Base-by-base conservation (phyloP, 2,113 vertebrate species). In the Eulemur macaco region DNA sequence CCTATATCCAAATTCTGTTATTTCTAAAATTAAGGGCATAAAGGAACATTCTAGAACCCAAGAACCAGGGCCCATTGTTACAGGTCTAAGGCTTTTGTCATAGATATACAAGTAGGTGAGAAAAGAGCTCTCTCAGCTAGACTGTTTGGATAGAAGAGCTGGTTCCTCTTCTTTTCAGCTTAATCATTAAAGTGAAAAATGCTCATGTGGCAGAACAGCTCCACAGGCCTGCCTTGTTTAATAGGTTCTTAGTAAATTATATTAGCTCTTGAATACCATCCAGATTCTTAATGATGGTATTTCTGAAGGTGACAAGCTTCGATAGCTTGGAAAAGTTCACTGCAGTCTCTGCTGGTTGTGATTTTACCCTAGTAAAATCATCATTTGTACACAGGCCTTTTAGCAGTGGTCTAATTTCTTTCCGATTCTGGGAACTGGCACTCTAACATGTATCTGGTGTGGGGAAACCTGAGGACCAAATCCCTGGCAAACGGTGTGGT, bases 241-340 rank as follows among this genome's bases (percentile, higher is more conserved):
- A 89, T 68, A 88, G 94, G 63, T 83, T 91, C 89, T 96, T 89
- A 76, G 96, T 78, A 93, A 96, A 92, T 96, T 86, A 91, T 89
- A 89, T 96, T 86, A 93, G 34, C 52, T 58, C 56, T 96, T 95
- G 82, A 95, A 95, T 86, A 78, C 60, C 63, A 86, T 93, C 95
- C 83, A 91, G 74, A n/a, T 69, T 93, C 78, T 96, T 96, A 95
- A 83, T 85, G 76, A 88, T 94, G 78, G 84, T 96, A 80, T 97
- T 97, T 96, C 73, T 93, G 66, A 95, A 96, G 23, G 54, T 93
- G 94, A 86, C 71, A 91, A 91, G 85, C 86, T 93, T 95, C 81
- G 56, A 39, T 81, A 92, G 64, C 54, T 92, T 82, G 66, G 74
- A 94, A 93, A 95, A 96, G 68, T 95, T 95, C 45, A 82, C 34